Base-by-base conservation (phyloP, 2,113 vertebrate genomes). In the Leucosticte australis region DNA sequence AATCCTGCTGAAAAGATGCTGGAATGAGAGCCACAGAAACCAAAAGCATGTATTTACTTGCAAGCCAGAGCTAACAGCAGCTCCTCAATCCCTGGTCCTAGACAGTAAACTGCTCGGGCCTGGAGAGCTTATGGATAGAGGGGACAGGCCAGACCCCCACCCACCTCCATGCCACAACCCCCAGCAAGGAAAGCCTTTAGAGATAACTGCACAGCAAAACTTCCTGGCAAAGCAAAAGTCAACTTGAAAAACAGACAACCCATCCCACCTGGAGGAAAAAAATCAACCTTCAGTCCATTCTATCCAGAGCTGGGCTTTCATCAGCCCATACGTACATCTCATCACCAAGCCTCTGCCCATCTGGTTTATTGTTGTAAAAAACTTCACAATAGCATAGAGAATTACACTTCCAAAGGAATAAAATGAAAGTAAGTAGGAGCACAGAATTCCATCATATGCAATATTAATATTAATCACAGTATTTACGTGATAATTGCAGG, bases 41-140 rank as follows among this genome's bases (percentile, higher is more conserved):
- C 17, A 56, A 63, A 84, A 41, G 1, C 23, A 59, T 15, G 27
- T 31, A 78, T 33, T 76, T 74, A 53, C 21, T 30, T 42, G 33
- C 33, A 59, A 26, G 56, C 17, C 35, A 52, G 30, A 84, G 53
- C 47, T 35, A 47, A 74, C 4, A 67, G 55, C 26, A 86, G 33
- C 67, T 73, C 41, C 26, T 56, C 49, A 76, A 2, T 73, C 13
- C 10, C 9, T 62, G 15, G 17, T 74, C 33, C 39, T 46, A 63
- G 26, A 65, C 0, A 0, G 4, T 5, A 15, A 79, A 63, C 9
- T 46, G 13, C 26, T 18, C 6, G 2, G 5, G 20, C 27, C 24
- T 46, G 20, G 15, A 11, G 7, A 74, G 6, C n/a, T 69, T 19
- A 49, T 3, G 44, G n/a, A 50, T 13, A 57, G 21, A 76, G 26